These are phyloP conservation scores for Tridacna crocea DNA, from an alignment of 2,888 invertebrate genomes.

Conservation along the genomic window DNA sequence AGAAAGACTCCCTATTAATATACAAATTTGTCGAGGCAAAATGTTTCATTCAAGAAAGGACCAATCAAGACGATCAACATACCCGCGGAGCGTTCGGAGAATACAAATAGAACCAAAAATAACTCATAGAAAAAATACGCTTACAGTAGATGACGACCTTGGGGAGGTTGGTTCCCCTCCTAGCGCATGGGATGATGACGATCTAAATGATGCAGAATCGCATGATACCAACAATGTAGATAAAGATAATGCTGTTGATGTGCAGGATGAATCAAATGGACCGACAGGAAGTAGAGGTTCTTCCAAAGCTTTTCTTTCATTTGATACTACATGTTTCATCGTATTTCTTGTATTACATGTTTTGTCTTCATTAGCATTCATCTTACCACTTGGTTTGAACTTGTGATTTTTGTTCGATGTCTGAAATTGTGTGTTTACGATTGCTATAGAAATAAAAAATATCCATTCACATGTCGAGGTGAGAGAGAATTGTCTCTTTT, in stretches of 20 bases:
- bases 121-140: not conserved
- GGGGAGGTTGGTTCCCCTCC: not conserved
- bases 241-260: not conserved
- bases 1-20: not conserved
- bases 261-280: not conserved
- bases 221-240: not conserved
- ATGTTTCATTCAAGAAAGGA: not conserved
- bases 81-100: not conserved
- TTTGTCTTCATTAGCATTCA: constrained; percentile 23
- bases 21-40: not conserved
- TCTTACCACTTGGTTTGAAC: constrained; percentile 27
- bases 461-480: no score
- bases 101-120: not conserved
- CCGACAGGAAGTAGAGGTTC: not conserved
- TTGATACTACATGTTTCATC: constrained; percentile 21
- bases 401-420: not conserved
- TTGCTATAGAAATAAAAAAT: no score
- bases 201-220: not conserved
- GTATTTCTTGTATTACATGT: constrained; percentile 28
- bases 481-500: no score
- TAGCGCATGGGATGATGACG: constrained; percentile 36
- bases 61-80: not conserved
- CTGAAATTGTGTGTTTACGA: not conserved
- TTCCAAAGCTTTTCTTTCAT: not conserved
- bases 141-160: not conserved